phyloP scores from a whole-genome alignment of 2,888 invertebrate genomes.

The Dichetophora obliterata region DNA sequence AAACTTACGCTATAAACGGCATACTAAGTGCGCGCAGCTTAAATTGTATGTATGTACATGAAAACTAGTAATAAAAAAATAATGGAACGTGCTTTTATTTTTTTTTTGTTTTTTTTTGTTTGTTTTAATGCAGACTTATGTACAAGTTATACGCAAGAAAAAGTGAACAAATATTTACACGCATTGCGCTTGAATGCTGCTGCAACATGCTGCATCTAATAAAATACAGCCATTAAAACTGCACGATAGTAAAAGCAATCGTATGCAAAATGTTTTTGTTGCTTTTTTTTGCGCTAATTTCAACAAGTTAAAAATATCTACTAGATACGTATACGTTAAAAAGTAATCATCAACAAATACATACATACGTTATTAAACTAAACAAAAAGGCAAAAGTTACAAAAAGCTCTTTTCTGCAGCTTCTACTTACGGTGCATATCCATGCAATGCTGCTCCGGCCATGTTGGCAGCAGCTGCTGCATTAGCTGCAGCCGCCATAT shows the following conservation, averaged over 20 bases:
- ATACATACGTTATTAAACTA: background rate
- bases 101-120: background rate
- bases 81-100: slow-evolving; percentile 32
- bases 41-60: background rate
- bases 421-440: slow-evolving; percentile 91
- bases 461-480: slow-evolving; percentile 82
- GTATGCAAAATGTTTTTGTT: slow-evolving; percentile 8
- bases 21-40: slow-evolving; percentile 1
- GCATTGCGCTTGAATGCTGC: slow-evolving; percentile 10
- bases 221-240: background rate
- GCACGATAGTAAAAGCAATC: background rate
- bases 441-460: slow-evolving; percentile 83
- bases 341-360: slow-evolving; percentile 8
- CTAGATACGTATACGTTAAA: background rate
- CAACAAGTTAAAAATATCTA: slow-evolving; percentile 3
- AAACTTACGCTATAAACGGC: slow-evolving; percentile 4
- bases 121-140: slow-evolving; percentile 10
- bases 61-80: slow-evolving; percentile 13
- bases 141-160: slow-evolving; percentile 29
- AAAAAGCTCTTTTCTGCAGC: slow-evolving; percentile 32
- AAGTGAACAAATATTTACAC: slow-evolving; percentile 23
- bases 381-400: slow-evolving; percentile 34
- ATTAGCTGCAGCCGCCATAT: slow-evolving; percentile 73
- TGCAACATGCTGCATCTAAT: slow-evolving; percentile 18
- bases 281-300: background rate